phyloP scores from a whole-genome alignment of 2,113 vertebrate genomes.

The Cygnus buccinator region DNA sequence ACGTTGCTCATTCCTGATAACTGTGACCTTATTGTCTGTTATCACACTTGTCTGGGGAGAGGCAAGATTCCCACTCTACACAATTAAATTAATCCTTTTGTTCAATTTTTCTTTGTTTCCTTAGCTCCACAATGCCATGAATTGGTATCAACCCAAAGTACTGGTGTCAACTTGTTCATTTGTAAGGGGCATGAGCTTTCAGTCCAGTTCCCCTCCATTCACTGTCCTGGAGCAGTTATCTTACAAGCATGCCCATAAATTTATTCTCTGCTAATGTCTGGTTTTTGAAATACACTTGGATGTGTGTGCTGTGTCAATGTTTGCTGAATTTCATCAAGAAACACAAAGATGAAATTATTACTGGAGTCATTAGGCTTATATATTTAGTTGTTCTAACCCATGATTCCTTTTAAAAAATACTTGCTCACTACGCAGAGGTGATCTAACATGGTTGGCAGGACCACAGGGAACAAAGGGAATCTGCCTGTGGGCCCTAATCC shows the following conservation, averaged over 20 bases:
- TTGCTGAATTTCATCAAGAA: constrained; percentile 49
- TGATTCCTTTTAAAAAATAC: background rate
- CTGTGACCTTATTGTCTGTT: background rate
- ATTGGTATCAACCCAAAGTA: background rate
- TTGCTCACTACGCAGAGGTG: background rate
- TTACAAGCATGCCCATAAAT: background rate
- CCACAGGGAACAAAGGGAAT: background rate
- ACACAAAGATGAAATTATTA: constrained; percentile 15
- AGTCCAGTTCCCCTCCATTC: background rate
- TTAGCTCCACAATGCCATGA: background rate
- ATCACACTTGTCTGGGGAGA: background rate
- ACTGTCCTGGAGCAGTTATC: background rate
- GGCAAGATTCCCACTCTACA: background rate
- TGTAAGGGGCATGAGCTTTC: background rate
- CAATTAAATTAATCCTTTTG: background rate
- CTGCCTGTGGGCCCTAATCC: background rate
- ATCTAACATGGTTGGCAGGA: background rate
- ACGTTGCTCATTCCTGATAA: background rate
- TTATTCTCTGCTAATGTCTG: constrained; percentile 7
- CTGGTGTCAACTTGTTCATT: constrained; percentile 1
- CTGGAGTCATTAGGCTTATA: background rate
- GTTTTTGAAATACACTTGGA: background rate
- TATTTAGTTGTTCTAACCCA: background rate
- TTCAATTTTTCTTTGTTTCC: background rate
- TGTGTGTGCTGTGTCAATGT: background rate